A percentile compares a stretch with the other conserved stretches of the same genome.
Evolutionary conservation across 2,888 invertebrate species (phyloP).

Genomic region (Diogma glabrata): DNA sequence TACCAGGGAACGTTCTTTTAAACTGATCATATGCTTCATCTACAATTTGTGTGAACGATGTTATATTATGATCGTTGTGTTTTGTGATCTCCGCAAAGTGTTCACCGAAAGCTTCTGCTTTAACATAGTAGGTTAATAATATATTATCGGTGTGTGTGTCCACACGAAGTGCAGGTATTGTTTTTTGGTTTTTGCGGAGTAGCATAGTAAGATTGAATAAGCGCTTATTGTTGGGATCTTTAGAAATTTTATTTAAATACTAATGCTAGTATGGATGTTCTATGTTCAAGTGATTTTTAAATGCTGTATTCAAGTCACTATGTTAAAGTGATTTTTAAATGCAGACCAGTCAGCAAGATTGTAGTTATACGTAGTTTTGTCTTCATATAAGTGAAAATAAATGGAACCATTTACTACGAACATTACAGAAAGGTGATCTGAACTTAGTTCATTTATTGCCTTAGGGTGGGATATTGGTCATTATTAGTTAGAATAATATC

Average conservation of each 20-base stretch:
- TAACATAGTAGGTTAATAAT: background rate
- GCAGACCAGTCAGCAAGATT: background rate
- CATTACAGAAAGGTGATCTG: background rate
- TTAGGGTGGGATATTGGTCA: background rate
- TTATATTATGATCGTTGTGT: background rate
- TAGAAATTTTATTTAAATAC: too few relatives aligned
- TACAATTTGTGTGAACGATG: too few relatives aligned
- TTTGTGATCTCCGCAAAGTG: background rate
- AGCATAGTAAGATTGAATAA: background rate
- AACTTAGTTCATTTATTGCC: background rate
- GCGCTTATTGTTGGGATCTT: background rate
- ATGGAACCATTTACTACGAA: too few relatives aligned
- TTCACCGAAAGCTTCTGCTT: background rate
- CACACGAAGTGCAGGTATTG: background rate
- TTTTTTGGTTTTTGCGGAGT: background rate
- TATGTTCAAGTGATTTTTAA: background rate
- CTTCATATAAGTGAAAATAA: background rate
- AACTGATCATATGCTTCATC: too few relatives aligned
- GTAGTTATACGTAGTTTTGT: background rate
- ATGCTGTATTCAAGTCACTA: too few relatives aligned
- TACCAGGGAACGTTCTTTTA: too few relatives aligned
- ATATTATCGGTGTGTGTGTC: too few relatives aligned
- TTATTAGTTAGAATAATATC: background rate
- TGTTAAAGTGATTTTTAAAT: too few relatives aligned
- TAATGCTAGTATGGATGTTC: too few relatives aligned